Conservation (phyloP, 2,888 invertebrate genomes). For the Drosophila mercatorum region DNA sequence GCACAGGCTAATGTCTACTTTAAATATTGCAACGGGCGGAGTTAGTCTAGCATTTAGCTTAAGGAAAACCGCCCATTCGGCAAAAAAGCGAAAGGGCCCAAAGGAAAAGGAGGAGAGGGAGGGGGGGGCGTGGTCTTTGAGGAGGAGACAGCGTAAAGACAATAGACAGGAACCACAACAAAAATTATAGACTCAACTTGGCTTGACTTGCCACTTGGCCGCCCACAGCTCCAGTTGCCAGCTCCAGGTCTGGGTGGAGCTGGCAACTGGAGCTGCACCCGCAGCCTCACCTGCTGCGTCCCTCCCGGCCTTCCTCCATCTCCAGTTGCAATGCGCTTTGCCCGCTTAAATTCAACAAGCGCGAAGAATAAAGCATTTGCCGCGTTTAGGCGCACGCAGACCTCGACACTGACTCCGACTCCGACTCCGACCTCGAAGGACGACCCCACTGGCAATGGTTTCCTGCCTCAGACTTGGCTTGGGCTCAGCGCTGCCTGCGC, state of each 20-base stretch:
- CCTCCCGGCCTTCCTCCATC: background rate
- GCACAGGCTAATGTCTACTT: slow-evolving; percentile 40
- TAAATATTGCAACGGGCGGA: slow-evolving; percentile 40
- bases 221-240: slow-evolving; percentile 50
- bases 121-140: background rate
- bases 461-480: slow-evolving; percentile 47
- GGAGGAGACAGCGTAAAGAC: slow-evolving; percentile 56
- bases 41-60: slow-evolving; percentile 28
- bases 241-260: background rate
- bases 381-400: slow-evolving; percentile 75
- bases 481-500: background rate
- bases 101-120: background rate
- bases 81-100: background rate
- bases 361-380: slow-evolving; percentile 56
- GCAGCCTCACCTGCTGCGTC: background rate
- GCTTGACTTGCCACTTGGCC: slow-evolving; percentile 60
- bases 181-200: slow-evolving; percentile 77
- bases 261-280: background rate
- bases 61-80: slow-evolving; percentile 24
- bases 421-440: slow-evolving; percentile 9
- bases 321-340: slow-evolving; percentile 58
- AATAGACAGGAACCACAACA: slow-evolving; percentile 80
- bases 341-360: slow-evolving; percentile 67
- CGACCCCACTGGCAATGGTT: slow-evolving; percentile 55
- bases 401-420: slow-evolving; percentile 29